Base-by-base conservation (phyloP, 2,888 invertebrate genomes). In the Macrosoma leucophasiata region DNA sequence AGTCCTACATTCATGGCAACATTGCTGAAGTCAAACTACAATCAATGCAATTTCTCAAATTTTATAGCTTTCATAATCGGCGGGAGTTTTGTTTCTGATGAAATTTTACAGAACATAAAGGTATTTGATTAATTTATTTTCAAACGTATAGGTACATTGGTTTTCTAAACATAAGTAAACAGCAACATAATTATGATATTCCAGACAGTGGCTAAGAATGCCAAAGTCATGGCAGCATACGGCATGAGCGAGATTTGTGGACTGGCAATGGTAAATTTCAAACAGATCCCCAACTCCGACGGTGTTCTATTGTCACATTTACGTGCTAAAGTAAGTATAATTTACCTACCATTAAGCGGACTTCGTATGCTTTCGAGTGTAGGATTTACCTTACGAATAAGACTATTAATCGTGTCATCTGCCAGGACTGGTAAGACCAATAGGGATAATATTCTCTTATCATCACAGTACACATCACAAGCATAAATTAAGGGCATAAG, bases 41-140 rank as follows among this genome's bases (percentile, higher is more conserved):
- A 66, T 1, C 43, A 50, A 2, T 75, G 74, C 32, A 71, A 76
- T 41, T 65, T 76, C 35, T 55, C 66, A 1, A 51, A 62, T 36
- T 62, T 76, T 3, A 64, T 70, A 6, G 13, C 43, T 0, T 43
- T 75, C 4, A 32, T 60, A 29, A 32, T 62, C 3, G 74, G 71
- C 1, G 77, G 76, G 5, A 70, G 73, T 25, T 61, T 62, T 2
- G 62, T 71, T 0, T 58, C 57, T 0, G 44, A 50, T 2, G 41
- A 45, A 0, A 42, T 74, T 0, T n/a, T 70, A 5, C 48, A 60
- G 1, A 57, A 62, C 22, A 29, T 70, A 0, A 58, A 65, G 57
- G 72, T 69, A 40, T 38, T 34, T 34, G 2, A 24, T 4, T 9
- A 25, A n/a, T n/a, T n/a, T n/a, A n/a, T n/a, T n/a, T n/a, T n/a